Evolutionary conservation across 2,797 vertebrate genomes (phyloP).

Genomic region (Mionectes olivaceus): DNA sequence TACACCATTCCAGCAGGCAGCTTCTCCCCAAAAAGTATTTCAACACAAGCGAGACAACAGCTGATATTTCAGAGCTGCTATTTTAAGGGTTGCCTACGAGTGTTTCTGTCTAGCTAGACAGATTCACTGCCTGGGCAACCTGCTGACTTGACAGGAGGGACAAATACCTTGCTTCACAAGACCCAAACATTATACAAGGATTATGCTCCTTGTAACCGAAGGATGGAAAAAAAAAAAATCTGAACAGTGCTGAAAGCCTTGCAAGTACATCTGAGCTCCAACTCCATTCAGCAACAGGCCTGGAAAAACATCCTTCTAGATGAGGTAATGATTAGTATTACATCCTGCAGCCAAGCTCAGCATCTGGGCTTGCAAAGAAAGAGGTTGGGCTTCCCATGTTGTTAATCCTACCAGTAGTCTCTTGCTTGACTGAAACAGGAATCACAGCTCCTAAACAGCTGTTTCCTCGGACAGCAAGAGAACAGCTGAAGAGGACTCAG

Average conservation of each 20-base stretch:
- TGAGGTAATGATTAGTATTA: constrained; percentile 35
- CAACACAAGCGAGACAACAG: background rate
- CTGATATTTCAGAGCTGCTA: constrained; percentile 20
- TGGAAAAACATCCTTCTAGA: constrained; percentile 34
- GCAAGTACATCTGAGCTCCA: background rate
- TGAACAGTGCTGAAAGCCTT: background rate
- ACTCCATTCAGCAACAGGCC: background rate
- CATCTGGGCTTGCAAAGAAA: constrained; percentile 39
- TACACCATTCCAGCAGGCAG: background rate
- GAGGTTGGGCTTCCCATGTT: background rate
- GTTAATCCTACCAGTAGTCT: constrained; percentile 43
- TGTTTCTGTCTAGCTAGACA: background rate
- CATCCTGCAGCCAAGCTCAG: constrained; percentile 39
- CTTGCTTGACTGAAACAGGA: constrained; percentile 28
- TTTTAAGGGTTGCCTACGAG: constrained; percentile 6
- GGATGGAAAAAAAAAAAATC: background rate
- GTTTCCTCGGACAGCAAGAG: background rate
- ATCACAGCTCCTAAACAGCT: constrained; percentile 45
- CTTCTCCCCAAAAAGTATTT: constrained; percentile 23
- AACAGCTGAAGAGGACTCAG: constrained; percentile 45
- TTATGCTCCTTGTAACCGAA: background rate
- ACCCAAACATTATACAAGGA: background rate
- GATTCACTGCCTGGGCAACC: constrained; percentile 22
- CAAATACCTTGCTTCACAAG: background rate
- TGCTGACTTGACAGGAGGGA: constrained; percentile 22